phyloP scores from a whole-genome alignment of 1,140 invertebrate species.

The Tachypleus tridentatus region DNA sequence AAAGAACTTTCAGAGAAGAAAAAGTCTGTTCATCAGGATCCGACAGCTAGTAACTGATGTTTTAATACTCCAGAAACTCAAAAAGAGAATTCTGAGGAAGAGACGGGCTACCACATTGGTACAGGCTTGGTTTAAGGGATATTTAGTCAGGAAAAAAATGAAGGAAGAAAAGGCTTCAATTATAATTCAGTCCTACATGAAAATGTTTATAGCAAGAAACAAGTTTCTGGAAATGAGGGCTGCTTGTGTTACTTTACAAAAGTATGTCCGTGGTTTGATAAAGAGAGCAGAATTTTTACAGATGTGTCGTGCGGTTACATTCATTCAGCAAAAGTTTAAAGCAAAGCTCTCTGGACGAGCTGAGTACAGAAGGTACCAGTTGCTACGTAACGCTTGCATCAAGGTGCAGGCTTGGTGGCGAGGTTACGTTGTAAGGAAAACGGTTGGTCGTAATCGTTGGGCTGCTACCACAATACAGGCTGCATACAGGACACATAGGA shows the following conservation, averaged over 20 bases:
- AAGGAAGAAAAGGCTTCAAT: neutral
- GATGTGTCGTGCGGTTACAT: too few relatives aligned
- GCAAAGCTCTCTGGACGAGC: too few relatives aligned
- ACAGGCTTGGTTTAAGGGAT: neutral
- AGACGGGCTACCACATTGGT: too few relatives aligned
- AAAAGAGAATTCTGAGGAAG: too few relatives aligned
- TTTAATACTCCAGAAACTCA: neutral
- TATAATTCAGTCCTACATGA: slow-evolving; percentile 4
- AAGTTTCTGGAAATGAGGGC: neutral
- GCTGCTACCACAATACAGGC: slow-evolving; percentile 6
- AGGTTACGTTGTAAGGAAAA: neutral
- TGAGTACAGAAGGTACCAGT: too few relatives aligned
- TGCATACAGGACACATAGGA: neutral
- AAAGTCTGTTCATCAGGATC: neutral
- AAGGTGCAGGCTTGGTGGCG: slow-evolving; percentile 17
- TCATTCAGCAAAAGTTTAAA: too few relatives aligned
- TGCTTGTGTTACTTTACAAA: neutral
- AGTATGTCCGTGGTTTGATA: neutral
- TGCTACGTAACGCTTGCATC: slow-evolving; percentile 5
- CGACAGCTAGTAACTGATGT: neutral
- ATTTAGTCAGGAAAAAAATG: neutral
- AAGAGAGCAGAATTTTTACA: too few relatives aligned
- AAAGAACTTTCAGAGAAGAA: neutral
- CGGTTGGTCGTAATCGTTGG: neutral
- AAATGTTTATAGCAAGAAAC: neutral